Evolutionary conservation across 2,888 invertebrate species (phyloP), one percentile per base, ranked within the genome.

Genomic region (Zaprionus bogoriensis): DNA sequence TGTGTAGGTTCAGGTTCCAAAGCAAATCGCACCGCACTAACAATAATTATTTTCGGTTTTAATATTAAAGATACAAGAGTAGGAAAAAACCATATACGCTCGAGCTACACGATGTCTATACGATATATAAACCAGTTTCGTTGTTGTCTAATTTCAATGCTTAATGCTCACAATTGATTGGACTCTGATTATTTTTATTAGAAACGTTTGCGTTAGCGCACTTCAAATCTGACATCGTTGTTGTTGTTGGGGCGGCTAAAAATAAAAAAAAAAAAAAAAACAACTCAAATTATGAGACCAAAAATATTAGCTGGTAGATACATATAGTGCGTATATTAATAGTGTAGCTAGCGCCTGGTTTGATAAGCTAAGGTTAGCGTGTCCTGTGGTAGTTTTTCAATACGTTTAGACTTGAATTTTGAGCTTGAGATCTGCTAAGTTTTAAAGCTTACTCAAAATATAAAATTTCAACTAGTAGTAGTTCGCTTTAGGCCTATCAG

Each of bases 121-220:
- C 42, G 57, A 55, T 67, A 54, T 65, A 63, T 68, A 80, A 80
- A 80, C 80, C 81, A 78, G 85, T 81, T 81, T 73, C 47, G 55
- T 52, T 66, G 69, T 45, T 83, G 65, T 77, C 62, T 71, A 76
- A 78, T 70, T 78, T 78, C 76, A 81, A 78, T 78, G 77, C 82
- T 76, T 78, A 82, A 66, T 72, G 75, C 50, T 57, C 80, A 47
- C 83, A 72, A 79, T 83, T 79, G 79, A 79, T 79, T 83, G 80
- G 59, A 65, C 48, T 59, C 80, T 79, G 39, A 19, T 46, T 28
- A 27, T 46, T 46, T 46, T 60, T 67, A 57, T 70, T 62, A 62
- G 71, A 67, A 71, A 53, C 46, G 55, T 57, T 69, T 46, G 53
- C 59, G 59, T 69, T 69, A 53, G 36, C 48, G 30, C 46, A 30